Percentiles rank a stretch among this genome's conserved stretches.
These are phyloP conservation scores for Epizoanthus illoricatus DNA, from an alignment of 92 coral and sea anemone genomes.

Conservation along the genomic window DNA sequence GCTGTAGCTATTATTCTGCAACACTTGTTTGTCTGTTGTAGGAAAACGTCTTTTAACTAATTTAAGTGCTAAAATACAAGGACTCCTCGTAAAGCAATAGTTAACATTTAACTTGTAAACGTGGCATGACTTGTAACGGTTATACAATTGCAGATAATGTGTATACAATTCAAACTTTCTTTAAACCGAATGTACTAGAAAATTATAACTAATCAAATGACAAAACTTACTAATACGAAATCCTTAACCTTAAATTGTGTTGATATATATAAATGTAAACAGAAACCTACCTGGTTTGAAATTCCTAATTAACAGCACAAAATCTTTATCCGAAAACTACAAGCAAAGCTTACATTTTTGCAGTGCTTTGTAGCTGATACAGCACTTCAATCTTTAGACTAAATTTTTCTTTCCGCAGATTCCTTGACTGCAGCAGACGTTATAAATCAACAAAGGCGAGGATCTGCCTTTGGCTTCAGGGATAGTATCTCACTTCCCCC, in stretches of 20 bases:
- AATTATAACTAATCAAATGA: neutral
- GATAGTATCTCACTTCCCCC: conserved; percentile 45
- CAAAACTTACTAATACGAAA: neutral
- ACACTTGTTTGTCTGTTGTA: too few relatives aligned
- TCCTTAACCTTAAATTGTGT: neutral
- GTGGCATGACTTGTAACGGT: too few relatives aligned
- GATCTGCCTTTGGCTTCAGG: conserved; percentile 57
- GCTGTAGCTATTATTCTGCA: too few relatives aligned
- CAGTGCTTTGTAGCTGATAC: neutral
- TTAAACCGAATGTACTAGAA: too few relatives aligned
- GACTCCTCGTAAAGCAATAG: too few relatives aligned
- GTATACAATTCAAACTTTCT: too few relatives aligned
- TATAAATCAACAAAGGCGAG: conserved; percentile 73
- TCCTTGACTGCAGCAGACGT: conserved; percentile 60
- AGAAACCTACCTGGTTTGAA: neutral
- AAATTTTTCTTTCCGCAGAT: conserved; percentile 42
- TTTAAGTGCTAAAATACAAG: too few relatives aligned
- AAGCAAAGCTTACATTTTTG: neutral
- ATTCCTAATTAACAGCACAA: neutral
- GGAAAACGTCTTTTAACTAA: too few relatives aligned
- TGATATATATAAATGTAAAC: neutral
- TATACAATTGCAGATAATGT: too few relatives aligned
- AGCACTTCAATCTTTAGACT: neutral
- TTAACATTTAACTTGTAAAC: too few relatives aligned
- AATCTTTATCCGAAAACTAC: neutral